phyloP scores from a whole-genome alignment of 2,113 vertebrate species.

The Delphinapterus leucas region DNA sequence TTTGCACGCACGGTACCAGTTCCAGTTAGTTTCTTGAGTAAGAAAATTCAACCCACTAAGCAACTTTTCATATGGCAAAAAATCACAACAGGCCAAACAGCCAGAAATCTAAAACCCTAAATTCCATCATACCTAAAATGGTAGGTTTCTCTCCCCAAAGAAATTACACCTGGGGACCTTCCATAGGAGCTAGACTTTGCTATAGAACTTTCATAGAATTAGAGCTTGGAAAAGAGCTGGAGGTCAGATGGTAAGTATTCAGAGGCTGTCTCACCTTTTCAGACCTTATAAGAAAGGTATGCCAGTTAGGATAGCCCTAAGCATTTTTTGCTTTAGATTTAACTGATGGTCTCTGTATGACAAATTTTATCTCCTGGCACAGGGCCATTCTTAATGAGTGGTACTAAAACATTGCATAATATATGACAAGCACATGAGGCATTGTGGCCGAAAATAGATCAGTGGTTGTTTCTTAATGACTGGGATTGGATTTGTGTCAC shows the following conservation, averaged over 20 bases:
- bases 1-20: not conserved
- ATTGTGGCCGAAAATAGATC: not conserved
- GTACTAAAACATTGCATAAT: not conserved
- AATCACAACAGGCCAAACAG: not conserved
- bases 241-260: not conserved
- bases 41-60: not conserved
- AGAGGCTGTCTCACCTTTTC: not conserved
- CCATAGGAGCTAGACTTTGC: not conserved
- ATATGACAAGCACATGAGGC: not conserved
- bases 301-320: not conserved
- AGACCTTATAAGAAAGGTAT: not conserved
- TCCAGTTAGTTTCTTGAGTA: not conserved
- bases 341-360: not conserved
- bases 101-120: not conserved
- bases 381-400: not conserved
- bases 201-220: not conserved
- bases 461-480: not conserved
- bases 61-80: not conserved
- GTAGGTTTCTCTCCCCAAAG: not conserved
- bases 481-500: not conserved
- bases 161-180: not conserved
- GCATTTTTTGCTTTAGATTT: not conserved
- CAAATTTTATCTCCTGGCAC: not conserved
- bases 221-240: not conserved
- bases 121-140: not conserved